These are phyloP conservation scores for Leucophenga varia DNA, from an alignment of 1,140 invertebrate genomes.

Conservation along the genomic window DNA sequence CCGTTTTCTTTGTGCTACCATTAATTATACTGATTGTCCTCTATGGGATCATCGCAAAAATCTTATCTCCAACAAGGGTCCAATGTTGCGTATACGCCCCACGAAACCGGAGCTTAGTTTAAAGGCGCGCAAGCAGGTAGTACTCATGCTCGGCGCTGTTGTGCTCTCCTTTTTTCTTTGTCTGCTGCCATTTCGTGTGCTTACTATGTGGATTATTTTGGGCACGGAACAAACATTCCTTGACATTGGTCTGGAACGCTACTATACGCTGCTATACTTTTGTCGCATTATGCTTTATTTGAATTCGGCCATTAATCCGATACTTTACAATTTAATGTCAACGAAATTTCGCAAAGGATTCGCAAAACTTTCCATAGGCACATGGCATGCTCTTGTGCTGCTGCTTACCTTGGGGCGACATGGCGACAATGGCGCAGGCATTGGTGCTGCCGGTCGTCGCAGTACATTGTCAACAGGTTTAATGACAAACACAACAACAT, in stretches of 20 bases:
- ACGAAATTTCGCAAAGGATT: slow-evolving; percentile 87
- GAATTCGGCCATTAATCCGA: slow-evolving; percentile 88
- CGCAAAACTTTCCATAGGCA: slow-evolving; percentile 62
- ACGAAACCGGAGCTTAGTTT: slow-evolving; percentile 57
- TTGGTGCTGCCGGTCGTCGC: slow-evolving; percentile 24
- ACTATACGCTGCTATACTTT: slow-evolving; percentile 84
- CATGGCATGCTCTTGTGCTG: slow-evolving; percentile 30
- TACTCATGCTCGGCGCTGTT: slow-evolving; percentile 86
- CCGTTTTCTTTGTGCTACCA: slow-evolving; percentile 82
- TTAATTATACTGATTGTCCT: slow-evolving; percentile 76
- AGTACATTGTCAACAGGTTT: slow-evolving; percentile 29
- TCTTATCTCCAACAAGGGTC: slow-evolving; percentile 74
- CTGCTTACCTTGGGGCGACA: slow-evolving; percentile 30
- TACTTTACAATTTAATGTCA: slow-evolving; percentile 89
- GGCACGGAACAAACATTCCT: slow-evolving; percentile 67
- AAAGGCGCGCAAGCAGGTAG: slow-evolving; percentile 74
- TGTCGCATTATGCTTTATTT: slow-evolving; percentile 84
- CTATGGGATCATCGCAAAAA: slow-evolving; percentile 83
- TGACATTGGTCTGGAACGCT: slow-evolving; percentile 72
- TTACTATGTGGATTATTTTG: slow-evolving; percentile 83
- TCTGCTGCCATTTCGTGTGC: slow-evolving; percentile 80
- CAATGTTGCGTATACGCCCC: slow-evolving; percentile 63
- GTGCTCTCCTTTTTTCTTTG: slow-evolving; percentile 90
- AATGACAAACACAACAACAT: slow-evolving; percentile 25
- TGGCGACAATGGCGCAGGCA: not conserved